A percentile compares a stretch with the other conserved stretches of the same genome.
Conservation (phyloP, 2,113 vertebrate species). For the Cynopterus brachyotis region DNA sequence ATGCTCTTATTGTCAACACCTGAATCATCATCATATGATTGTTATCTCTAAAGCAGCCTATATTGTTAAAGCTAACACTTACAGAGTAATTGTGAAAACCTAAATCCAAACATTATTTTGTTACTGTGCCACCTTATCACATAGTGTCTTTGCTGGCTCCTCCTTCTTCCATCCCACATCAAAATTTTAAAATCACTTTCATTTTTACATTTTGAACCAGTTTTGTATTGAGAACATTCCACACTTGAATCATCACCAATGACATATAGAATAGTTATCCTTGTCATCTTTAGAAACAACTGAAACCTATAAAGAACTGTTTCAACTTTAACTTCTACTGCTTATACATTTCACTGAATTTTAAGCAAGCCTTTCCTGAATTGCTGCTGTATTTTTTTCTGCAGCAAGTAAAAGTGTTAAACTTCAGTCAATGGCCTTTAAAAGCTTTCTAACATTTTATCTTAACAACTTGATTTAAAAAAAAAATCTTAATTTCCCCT, state of each 20-base stretch:
- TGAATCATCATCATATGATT: neutral
- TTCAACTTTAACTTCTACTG: conserved; percentile 12
- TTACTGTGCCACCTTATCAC: neutral
- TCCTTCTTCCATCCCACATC: neutral
- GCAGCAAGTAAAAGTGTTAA: conserved; percentile 1
- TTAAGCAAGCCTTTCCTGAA: conserved; percentile 44
- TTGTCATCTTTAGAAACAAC: conserved; percentile 41
- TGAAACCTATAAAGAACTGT: neutral
- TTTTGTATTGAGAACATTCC: neutral
- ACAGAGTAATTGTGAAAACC: neutral
- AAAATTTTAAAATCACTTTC: neutral
- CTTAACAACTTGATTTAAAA: conserved; percentile 68
- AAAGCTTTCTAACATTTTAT: conserved; percentile 63
- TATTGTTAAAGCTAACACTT: neutral
- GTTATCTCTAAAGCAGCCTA: neutral
- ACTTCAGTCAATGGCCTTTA: conserved; percentile 57
- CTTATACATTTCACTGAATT: neutral
- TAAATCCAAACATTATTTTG: neutral
- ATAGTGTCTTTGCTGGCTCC: neutral
- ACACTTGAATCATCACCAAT: neutral
- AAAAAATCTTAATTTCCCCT: conserved; percentile 57
- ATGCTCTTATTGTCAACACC: neutral
- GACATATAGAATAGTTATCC: neutral
- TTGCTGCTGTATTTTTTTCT: conserved; percentile 35
- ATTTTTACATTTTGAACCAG: neutral